Base-by-base conservation (phyloP, 2,797 vertebrate species). In the Aplochiton taeniatus region DNA sequence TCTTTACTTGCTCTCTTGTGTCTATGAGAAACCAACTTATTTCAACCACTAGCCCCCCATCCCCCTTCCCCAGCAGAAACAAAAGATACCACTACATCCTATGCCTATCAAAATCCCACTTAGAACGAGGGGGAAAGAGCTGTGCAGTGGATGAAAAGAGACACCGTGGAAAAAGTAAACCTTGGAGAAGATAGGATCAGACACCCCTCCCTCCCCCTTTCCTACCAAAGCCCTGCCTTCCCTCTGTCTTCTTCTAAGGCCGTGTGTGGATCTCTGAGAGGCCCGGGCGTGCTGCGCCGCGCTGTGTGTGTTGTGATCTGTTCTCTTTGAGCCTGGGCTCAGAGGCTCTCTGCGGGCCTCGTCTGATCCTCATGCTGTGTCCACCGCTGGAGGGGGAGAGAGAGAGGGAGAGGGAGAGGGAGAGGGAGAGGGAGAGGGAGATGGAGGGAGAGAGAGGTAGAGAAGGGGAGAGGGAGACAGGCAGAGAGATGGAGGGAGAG, bases 201-300 rank as follows among this genome's bases (percentile, higher is more conserved):
- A 81, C 82, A 74, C 84, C 84, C 79, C 73, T 82, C 84, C 82
- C 77, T 79, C 58, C 68, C 75, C 73, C 82, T 77, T 79, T 58
- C 68, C 77, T 73, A 61, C 71, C 74, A 78, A 80, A 83, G 75
- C 80, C 75, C 74, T 0, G 74, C 71, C 71, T 75, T 76, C 78
- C 42, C 11, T 77, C 76, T 59, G 41, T 44, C 82, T 81, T 73
- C 4, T 17, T 48, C 78, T 73, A 73, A 79, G 78, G 79, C 77
- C 1, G 51, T 84, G 81, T 65, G 51, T 68, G 80, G 20, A 64
- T 44, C 69, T 74, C 74, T 45, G 55, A 77, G 85, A 74, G 77
- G 76, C 76, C 69, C 74, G 50, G 0, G 51, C n/a, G 75, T 64
- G 72, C 74, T 18, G 65, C 54, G 41, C 57, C 20, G 18, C 77